Evolutionary conservation across 2,113 vertebrate species (phyloP), one percentile per base, ranked within the genome.

Genomic region (Bucco capensis): DNA sequence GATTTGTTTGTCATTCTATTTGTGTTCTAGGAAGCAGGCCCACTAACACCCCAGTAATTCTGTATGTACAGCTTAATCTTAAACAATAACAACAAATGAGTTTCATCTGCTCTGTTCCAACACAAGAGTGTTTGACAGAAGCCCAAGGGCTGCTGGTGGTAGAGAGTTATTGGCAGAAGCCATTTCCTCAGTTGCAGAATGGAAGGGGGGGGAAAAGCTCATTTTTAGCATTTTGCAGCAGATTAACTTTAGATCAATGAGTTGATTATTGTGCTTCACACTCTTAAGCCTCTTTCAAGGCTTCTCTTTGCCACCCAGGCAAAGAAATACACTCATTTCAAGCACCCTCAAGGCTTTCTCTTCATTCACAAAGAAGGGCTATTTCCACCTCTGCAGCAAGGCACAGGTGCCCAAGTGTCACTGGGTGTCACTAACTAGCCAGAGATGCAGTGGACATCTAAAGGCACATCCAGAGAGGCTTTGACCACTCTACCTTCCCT

Each of bases 221-320:
- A 95, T 96, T 94, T 85, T 90, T 96, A 96, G 94, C 93, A 94
- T 92, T 96, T 92, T 77, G 86, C 82, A 94, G 82, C 95, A 75
- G 42, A 94, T 97, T 94, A 95, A 96, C 95, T 96, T 97, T 91
- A 97, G 96, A 98, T 98, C 97, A 97, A 97, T 97, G 97, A 97
- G 92, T 93, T 98, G 96, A 98, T 98, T 97, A 96, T 96, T 95
- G 91, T 94, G 54, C 93, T 97, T 96, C 89, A 92, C 92, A 92
- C 92, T 95, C 91, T 91, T 1, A 5, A 90, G 93, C 75, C 77
- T 92, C 38, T 79, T 92, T 96, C 94, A 95, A 87, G 69, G 3
- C 89, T 96, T 96, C 92, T 93, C 96, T 96, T 95, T 96, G 95
- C 91, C 75, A n/a, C 92, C 93, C 93, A 96, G 94, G 91, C 96